A percentile compares a stretch with the other conserved stretches of the same genome.
phyloP scores from a whole-genome alignment of 2,888 invertebrate species.

The Ornithoptera priamus region DNA sequence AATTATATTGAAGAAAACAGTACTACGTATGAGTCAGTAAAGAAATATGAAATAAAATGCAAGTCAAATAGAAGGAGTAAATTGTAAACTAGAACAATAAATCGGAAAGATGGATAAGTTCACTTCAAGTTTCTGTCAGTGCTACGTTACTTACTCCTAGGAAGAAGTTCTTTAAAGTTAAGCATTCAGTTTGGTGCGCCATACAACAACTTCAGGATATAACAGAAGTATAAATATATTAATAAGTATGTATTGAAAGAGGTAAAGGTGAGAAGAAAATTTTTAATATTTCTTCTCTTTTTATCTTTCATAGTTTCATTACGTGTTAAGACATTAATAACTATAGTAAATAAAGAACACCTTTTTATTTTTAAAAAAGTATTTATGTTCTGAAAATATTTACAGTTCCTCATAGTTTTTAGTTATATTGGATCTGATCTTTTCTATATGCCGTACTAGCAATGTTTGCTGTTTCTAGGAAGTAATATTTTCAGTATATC shows the following conservation, averaged over 20 bases:
- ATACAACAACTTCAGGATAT: not conserved
- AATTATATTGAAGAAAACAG: not conserved
- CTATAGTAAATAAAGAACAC: too few species aligned
- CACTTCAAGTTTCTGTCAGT: slow-evolving; percentile 14
- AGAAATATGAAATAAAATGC: not conserved
- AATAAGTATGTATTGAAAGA: not conserved
- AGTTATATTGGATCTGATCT: too few species aligned
- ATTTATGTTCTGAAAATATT: too few species aligned
- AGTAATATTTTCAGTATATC: too few species aligned
- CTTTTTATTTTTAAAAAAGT: too few species aligned
- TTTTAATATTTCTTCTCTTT: too few species aligned
- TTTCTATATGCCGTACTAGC: too few species aligned
- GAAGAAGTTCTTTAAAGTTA: slow-evolving; percentile 16
- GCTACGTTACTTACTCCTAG: slow-evolving; percentile 12
- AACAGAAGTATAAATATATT: not conserved
- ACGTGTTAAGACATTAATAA: too few species aligned
- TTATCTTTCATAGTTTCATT: not conserved
- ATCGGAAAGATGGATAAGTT: slow-evolving; percentile 16
- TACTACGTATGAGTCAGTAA: not conserved
- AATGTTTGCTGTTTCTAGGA: too few species aligned
- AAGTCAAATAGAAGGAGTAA: not conserved
- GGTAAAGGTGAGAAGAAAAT: not conserved
- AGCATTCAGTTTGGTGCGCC: slow-evolving; percentile 6
- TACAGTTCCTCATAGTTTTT: too few species aligned
- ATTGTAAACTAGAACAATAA: slow-evolving; percentile 20